Base-by-base conservation (phyloP, 1,140 invertebrate genomes). In the Drosophila nasuta region DNA sequence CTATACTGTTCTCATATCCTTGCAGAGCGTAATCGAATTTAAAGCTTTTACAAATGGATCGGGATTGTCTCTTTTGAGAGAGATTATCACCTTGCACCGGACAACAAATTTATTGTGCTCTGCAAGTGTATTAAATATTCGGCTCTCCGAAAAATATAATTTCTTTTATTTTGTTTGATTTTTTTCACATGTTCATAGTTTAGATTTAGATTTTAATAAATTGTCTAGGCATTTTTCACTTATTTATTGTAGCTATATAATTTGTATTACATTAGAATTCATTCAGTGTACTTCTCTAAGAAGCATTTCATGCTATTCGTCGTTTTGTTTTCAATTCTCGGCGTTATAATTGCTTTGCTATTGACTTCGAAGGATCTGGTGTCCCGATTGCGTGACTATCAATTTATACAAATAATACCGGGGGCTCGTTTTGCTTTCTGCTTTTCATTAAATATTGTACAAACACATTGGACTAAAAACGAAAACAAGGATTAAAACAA, bases 251-350 rank as follows among this genome's bases (percentile, higher is more conserved):
- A 74, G 49, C 76, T 87, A 87, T 48, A 60, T 88, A 70, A 78
- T 85, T 74, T 67, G 63, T 75, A 75, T 85, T 74, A 78, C 62
- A 72, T 77, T 87, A 68, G 51, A 70, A 79, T 86, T 74, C 78
- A 46, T 70, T 79, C 77, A 87, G 72, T 67, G 51, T 79, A 77
- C 70, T 79, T 64, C 71, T 77, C 78, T 71, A 58, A 86, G 75
- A 72, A 85, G 86, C 85, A 89, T 89, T 89, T 76, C 63, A 89
- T 89, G 85, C 86, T 79, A 89, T 89, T 89, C 81, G 83, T 88
- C 83, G 83, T 89, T 68, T 83, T 69, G 73, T 80, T 76, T 82
- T 80, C 80, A 88, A 78, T 88, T 88, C 78, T 75, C 51, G 56
- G 68, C 66, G 77, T 81, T 56, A 20, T 87, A 85, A 83, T 89